phyloP scores from a whole-genome alignment of 2,888 invertebrate genomes.

The Pseudolycoriella hygida region DNA sequence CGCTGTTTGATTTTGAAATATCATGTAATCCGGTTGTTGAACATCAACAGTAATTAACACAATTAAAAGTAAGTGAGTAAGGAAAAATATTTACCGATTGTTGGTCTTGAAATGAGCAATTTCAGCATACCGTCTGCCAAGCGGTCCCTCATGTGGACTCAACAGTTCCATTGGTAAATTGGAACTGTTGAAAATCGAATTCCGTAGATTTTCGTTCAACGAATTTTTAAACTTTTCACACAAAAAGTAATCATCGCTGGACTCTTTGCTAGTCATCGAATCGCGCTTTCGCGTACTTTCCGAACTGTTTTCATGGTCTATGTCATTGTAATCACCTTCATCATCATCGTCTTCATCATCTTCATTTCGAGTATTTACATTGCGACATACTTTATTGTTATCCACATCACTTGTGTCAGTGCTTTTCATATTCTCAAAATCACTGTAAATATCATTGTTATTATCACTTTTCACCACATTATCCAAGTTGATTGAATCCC shows the following conservation, averaged over 20 bases:
- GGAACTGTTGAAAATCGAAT: not conserved
- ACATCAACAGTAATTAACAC: no score
- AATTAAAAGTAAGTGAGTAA: no score
- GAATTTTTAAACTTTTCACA: slow-evolving; percentile 23
- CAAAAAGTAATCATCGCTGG: slow-evolving; percentile 23
- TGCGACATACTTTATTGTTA: not conserved
- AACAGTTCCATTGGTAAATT: slow-evolving; percentile 15
- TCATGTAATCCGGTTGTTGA: no score
- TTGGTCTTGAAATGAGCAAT: slow-evolving; percentile 25
- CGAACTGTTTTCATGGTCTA: slow-evolving; percentile 24
- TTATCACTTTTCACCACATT: slow-evolving; percentile 7
- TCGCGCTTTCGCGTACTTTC: slow-evolving; percentile 2
- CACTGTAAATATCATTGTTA: not conserved
- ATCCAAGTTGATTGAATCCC: slow-evolving; percentile 3
- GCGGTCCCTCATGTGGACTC: slow-evolving; percentile 29
- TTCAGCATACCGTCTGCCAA: slow-evolving; percentile 28
- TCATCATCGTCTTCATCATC: slow-evolving; percentile 12
- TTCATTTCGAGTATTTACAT: slow-evolving; percentile 8
- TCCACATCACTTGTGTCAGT: not conserved
- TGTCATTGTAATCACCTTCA: slow-evolving; percentile 20
- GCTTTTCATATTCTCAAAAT: not conserved
- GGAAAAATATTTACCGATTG: slow-evolving; percentile 6
- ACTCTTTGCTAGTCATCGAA: slow-evolving; percentile 4
- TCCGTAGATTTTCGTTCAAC: slow-evolving; percentile 5
- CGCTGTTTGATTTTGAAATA: no score